Evolutionary conservation across 1,140 invertebrate species (phyloP).

Genomic region (Aphaenogaster ashmeadi): DNA sequence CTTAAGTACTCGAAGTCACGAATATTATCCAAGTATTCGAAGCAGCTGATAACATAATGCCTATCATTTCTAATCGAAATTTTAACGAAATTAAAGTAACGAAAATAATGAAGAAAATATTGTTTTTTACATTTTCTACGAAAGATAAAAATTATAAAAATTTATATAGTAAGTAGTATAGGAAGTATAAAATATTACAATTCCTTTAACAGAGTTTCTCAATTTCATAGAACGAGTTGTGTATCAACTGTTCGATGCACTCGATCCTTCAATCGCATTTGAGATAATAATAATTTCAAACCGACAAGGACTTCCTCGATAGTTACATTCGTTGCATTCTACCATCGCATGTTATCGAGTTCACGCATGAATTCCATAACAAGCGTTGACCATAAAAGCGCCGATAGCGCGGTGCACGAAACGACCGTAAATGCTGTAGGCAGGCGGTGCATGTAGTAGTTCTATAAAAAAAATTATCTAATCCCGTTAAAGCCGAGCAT

Average conservation of each 20-base stretch:
- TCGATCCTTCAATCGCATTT: conserved; percentile 25
- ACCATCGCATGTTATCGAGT: conserved; percentile 56
- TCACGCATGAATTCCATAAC: conserved; percentile 61
- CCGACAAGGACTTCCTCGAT: conserved; percentile 27
- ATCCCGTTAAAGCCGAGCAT: conserved; percentile 66
- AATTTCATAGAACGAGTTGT: conserved; percentile 2
- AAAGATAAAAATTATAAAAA: background rate
- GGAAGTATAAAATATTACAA: background rate
- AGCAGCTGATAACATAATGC: background rate
- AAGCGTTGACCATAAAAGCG: conserved; percentile 59
- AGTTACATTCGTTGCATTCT: conserved; percentile 27
- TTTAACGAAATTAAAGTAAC: background rate
- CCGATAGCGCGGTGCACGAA: conserved; percentile 34
- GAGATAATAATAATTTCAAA: conserved; percentile 38
- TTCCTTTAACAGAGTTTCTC: background rate
- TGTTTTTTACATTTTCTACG: background rate
- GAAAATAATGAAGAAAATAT: background rate
- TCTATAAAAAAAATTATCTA: conserved; percentile 27
- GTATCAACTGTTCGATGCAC: background rate
- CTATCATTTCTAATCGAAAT: background rate
- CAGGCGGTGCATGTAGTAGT: background rate
- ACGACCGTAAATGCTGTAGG: conserved; percentile 22
- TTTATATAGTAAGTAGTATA: background rate
- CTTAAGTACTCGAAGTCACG: background rate
- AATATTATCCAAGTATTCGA: background rate